Percentiles rank a stretch among this genome's conserved stretches.
These are phyloP conservation scores for Stercorarius parasiticus DNA, from an alignment of 2,113 vertebrate genomes.

Conservation along the genomic window DNA sequence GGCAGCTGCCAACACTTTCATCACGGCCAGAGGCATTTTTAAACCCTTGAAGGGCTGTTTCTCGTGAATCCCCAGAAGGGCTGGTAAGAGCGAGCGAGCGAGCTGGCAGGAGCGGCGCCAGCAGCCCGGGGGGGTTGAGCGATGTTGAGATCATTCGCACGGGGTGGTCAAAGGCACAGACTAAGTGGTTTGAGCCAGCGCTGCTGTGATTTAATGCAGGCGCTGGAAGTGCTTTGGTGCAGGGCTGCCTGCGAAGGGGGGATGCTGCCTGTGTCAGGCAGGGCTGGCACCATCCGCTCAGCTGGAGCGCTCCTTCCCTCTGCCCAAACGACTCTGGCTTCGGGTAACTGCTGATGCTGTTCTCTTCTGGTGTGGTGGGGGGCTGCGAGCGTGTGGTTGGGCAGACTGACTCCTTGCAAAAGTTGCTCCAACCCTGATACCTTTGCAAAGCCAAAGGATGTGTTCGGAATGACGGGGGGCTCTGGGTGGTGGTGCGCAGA, in stretches of 20 bases:
- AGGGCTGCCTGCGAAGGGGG: background rate
- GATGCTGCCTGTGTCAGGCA: background rate
- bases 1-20: background rate
- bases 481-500: background rate
- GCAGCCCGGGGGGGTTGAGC: background rate
- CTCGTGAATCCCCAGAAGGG: background rate
- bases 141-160: background rate
- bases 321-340: background rate
- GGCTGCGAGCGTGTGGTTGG: accelerated
- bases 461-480: accelerated
- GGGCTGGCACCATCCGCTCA: background rate
- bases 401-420: background rate
- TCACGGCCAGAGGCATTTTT: background rate
- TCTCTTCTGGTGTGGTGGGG: accelerated
- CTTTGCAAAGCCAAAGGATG: background rate
- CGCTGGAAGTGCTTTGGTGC: background rate
- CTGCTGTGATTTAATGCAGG: slow-evolving; percentile 6
- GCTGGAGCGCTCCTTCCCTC: background rate
- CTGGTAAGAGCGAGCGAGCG: background rate
- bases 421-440: background rate
- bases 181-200: background rate
- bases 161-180: background rate
- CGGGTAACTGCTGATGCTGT: background rate
- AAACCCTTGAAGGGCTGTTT: background rate
- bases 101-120: background rate